A percentile compares a stretch with the other conserved stretches of the same genome.
These are phyloP conservation scores for Euspilapteryx auroguttella DNA, from an alignment of 2,888 invertebrate genomes.

Conservation along the genomic window DNA sequence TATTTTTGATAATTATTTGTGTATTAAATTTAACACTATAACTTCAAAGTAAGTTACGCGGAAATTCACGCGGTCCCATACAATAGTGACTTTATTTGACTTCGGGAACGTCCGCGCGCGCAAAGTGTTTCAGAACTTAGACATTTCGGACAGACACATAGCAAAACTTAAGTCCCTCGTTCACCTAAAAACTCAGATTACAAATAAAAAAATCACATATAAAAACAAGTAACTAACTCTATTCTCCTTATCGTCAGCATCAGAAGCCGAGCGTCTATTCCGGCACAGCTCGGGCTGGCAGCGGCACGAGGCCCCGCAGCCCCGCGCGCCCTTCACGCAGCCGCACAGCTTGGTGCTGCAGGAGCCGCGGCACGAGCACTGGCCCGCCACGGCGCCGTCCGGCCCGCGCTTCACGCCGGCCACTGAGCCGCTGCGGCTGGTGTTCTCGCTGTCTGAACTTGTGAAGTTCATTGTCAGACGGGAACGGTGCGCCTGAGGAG, in stretches of 20 bases:
- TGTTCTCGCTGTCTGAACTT: slow-evolving; percentile 6
- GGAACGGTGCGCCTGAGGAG: slow-evolving; percentile 31
- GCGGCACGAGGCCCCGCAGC: slow-evolving; percentile 51
- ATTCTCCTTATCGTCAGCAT: slow-evolving; percentile 42
- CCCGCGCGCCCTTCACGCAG: slow-evolving; percentile 49
- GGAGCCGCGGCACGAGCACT: slow-evolving; percentile 64
- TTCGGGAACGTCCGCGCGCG: too few species aligned
- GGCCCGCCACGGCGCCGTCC: slow-evolving; percentile 59
- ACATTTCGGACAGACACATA: too few species aligned
- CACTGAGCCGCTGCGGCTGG: slow-evolving; percentile 1
- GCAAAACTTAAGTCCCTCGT: too few species aligned
- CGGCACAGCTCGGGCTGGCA: slow-evolving; percentile 48
- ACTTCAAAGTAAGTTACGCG: too few species aligned
- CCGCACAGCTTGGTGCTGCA: slow-evolving; percentile 63
- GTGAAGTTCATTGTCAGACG: slow-evolving; percentile 42
- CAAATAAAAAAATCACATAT: too few species aligned
- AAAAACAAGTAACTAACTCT: slow-evolving; percentile 10
- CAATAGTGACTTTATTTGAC: too few species aligned
- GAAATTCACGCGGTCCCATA: too few species aligned
- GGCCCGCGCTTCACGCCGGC: slow-evolving; percentile 51
- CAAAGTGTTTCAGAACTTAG: too few species aligned
- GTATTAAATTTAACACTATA: too few species aligned
- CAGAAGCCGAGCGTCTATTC: slow-evolving; percentile 21
- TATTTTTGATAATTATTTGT: too few species aligned
- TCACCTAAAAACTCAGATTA: too few species aligned